Evolutionary conservation across 2,797 vertebrate species (phyloP).

Genomic region (Presbytis comata): DNA sequence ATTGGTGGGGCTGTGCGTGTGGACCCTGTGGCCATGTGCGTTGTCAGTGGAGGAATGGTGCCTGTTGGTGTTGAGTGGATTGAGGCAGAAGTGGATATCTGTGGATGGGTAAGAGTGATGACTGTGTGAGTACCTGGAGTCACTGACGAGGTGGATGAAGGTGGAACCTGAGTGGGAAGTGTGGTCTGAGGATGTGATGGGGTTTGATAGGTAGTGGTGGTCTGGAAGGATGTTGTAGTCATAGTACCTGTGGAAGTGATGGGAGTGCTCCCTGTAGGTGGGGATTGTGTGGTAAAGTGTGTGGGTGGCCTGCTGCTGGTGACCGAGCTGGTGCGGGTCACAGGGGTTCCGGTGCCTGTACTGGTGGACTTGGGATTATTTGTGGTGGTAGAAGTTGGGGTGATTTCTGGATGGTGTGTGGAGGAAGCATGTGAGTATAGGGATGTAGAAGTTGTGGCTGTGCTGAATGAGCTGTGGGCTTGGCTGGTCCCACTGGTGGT

Average conservation of each 20-base stretch:
- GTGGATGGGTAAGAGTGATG: no score
- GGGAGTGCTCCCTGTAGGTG: rapidly evolving
- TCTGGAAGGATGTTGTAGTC: neutral
- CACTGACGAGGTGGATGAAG: rapidly evolving
- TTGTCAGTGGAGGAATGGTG: rapidly evolving
- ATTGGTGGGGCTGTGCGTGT: neutral
- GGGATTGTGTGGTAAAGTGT: rapidly evolving
- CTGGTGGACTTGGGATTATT: rapidly evolving
- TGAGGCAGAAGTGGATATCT: rapidly evolving
- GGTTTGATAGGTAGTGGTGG: rapidly evolving
- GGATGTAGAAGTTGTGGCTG: no score
- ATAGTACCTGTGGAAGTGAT: neutral
- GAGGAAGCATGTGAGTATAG: no score
- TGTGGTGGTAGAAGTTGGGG: rapidly evolving
- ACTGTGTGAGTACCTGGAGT: neutral
- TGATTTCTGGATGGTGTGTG: neutral
- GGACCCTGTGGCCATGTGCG: rapidly evolving
- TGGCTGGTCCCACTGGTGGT: neutral
- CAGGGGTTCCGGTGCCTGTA: rapidly evolving
- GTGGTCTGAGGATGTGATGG: rapidly evolving
- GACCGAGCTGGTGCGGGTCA: rapidly evolving
- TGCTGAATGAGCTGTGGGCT: no score
- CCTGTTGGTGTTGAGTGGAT: neutral
- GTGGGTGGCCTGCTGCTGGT: rapidly evolving
- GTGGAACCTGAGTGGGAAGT: rapidly evolving